Conservation (phyloP, 2,113 vertebrate genomes). For the Struthidea cinerea region DNA sequence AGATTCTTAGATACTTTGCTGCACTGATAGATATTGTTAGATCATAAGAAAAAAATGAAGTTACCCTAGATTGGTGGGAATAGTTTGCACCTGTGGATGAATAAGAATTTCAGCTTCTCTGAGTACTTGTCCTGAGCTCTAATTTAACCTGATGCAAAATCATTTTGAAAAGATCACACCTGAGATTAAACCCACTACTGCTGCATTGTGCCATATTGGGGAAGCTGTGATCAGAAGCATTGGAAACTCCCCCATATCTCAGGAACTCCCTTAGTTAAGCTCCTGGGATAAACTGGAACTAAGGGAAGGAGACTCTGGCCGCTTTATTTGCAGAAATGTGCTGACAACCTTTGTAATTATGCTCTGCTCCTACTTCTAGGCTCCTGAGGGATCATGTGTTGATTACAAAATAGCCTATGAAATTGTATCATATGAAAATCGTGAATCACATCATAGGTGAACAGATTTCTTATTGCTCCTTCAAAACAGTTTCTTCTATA, state of each 20-base stretch:
- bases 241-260: fast-evolving
- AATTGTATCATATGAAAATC: not conserved
- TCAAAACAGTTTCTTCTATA: not conserved
- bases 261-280: not conserved
- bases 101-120: not conserved
- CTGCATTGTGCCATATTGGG: not conserved
- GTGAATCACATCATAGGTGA: not conserved
- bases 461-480: not conserved
- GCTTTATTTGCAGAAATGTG: not conserved
- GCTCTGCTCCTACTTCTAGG: not conserved
- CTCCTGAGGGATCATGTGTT: not conserved
- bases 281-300: not conserved
- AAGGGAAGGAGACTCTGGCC: not conserved
- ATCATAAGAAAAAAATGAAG: not conserved
- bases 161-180: not conserved
- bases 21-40: not conserved
- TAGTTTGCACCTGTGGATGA: not conserved
- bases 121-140: not conserved
- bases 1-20: not conserved
- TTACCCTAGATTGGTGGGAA: not conserved
- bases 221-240: not conserved
- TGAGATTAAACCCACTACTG: not conserved
- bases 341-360: not conserved
- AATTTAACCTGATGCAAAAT: not conserved
- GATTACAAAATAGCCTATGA: not conserved